Base-by-base conservation (phyloP, 2,888 invertebrate species). In the Agapostemon virescens region DNA sequence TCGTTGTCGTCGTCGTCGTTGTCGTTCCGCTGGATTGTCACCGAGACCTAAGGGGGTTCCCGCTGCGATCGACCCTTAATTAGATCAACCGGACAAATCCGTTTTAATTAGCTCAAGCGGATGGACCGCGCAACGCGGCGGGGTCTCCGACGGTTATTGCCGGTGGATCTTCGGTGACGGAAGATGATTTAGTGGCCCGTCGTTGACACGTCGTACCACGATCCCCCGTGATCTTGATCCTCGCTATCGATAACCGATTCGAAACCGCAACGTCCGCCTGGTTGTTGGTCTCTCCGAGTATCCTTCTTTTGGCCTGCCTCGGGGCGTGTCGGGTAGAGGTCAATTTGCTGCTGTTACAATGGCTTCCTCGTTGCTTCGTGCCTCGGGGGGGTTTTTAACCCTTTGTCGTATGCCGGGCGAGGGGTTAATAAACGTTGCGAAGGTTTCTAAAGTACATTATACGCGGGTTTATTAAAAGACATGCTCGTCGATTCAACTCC, bases 21-120 rank as follows among this genome's bases (percentile, higher is more conserved):
- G 81, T 77, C 58, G 26, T 55, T 68, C 76, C 81, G 78, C 67
- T 74, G 74, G 83, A 81, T 88, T 82, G 87, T 87, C 87, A 71
- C 74, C 20, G 74, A 74, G 72, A 68, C 52, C 42, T 6, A 26
- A 61, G 81, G 68, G 52, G 66, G 45, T 55, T 64, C 42, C 77
- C 52, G 66, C 23, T 15, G 38, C 23, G 71, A 40, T 17, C 70
- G 76, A 77, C 69, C 67, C 49, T 73, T 79, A 75, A 83, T 84
- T 73, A 83, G 80, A 85, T 80, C 77, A 71, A 49, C 73, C 68
- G 45, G 40, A 36, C 20, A 64, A 75, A 66, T 80, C 68, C 33
- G 67, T 64, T 79, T 85, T 84, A 80, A 84, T 55, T 55, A 55
- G 55, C 26, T 26, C 0, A 17, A 17, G 26, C 26, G 55, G 15